Base-by-base conservation (phyloP, 2,113 vertebrate genomes). In the Brachyhypopomus occidentalis region DNA sequence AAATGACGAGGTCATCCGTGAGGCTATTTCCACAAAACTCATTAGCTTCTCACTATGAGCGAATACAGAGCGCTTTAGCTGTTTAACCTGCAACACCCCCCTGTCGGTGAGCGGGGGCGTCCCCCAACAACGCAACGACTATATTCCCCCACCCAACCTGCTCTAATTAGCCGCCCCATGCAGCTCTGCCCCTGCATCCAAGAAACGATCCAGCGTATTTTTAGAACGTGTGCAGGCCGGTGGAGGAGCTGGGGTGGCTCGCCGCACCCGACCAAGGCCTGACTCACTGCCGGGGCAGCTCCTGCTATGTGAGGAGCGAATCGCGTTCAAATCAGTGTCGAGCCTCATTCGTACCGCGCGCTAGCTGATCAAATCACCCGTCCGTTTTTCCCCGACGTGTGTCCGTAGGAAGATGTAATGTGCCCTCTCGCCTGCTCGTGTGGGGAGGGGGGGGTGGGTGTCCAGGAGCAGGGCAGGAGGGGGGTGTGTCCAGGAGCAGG, bases 1-100 rank as follows among this genome's bases (percentile, higher is more conserved):
- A 86, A 82, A 84, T 81, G 78, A 84, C 82, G 64, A 34, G 63
- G 36, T 86, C 74, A 8, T 78, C 75, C 34, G 80, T 86, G 84
- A 84, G 34, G 71, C 81, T 45, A 59, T 77, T 72, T 23, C 25
- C 71, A 69, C 55, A 70, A 9, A 25, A 48, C 45, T 83, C 64
- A 84, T 78, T 81, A 60, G 38, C 36, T 84, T 70, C 64, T 72
- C 56, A 27, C 79, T 67, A 78, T 63, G 79, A 77, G 72, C 70
- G 70, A 81, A 78, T 19, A 74, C 71, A 81, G 22, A 71, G 60
- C 9, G 66, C 70, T 75, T 34, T 38, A 75, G 72, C 71, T 81
- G 75, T 64, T 84, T 81, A 78, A 84, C 71, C 75, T 71, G 62
- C 66, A 23, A 6, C 41, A 5, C 41, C 41, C 36, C 58, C 12